phyloP scores from a whole-genome alignment of 2,113 vertebrate species.

The Neotoma lepida region DNA sequence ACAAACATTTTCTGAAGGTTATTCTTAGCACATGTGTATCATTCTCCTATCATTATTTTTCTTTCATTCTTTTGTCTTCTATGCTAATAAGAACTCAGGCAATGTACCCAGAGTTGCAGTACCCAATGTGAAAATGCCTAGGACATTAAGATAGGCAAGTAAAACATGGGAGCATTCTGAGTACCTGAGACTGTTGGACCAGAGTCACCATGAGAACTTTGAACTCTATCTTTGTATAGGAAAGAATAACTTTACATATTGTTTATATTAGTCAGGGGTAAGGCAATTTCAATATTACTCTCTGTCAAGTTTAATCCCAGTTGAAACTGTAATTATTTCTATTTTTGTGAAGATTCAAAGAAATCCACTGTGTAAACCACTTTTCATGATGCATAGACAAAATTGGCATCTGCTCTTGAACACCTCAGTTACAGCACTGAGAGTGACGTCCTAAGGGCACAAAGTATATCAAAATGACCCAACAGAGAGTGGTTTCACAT shows the following conservation, averaged over 20 bases:
- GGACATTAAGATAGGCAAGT: neutral
- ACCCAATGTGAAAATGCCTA: neutral
- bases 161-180: neutral
- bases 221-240: neutral
- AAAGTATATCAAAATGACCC: neutral
- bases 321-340: neutral
- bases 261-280: neutral
- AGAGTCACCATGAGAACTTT: neutral
- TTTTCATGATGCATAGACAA: neutral
- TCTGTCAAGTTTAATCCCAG: neutral
- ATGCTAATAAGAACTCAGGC: neutral
- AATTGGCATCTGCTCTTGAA: neutral
- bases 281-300: neutral
- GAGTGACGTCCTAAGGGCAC: neutral
- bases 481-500: neutral
- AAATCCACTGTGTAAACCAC: neutral
- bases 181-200: neutral
- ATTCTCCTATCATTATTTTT: neutral
- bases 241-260: constrained; percentile 19
- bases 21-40: neutral
- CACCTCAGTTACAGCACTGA: neutral
- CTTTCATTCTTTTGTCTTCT: neutral
- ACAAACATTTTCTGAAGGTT: neutral
- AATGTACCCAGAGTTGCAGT: neutral
- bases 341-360: constrained; percentile 19